phyloP scores from a whole-genome alignment of 2,113 vertebrate species.

The Clupea harengus region DNA sequence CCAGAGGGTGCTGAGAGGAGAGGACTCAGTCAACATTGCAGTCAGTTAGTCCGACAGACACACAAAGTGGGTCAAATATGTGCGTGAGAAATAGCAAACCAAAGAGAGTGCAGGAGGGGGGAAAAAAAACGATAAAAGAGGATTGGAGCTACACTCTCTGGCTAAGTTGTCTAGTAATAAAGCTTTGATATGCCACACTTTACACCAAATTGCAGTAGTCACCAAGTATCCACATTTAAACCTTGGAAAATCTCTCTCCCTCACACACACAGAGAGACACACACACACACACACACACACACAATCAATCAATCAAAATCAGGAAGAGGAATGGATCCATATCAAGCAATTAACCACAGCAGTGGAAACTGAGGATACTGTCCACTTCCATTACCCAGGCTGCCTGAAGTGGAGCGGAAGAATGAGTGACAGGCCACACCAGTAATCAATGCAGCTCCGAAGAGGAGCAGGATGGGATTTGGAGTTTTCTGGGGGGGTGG shows the following conservation, averaged over 20 bases:
- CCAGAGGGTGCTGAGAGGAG: conserved; percentile 61
- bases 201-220: not conserved
- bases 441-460: not conserved
- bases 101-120: conserved; percentile 41
- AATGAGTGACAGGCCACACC: not conserved
- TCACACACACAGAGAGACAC: too few relatives aligned
- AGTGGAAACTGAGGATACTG: not conserved
- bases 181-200: not conserved
- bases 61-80: conserved; percentile 68
- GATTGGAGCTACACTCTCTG: not conserved
- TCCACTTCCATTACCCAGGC: conserved; percentile 7
- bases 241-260: not conserved
- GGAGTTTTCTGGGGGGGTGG: not conserved
- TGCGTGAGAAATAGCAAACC: not conserved
- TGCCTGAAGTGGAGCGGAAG: conserved; percentile 27
- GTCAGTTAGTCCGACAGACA: conserved; percentile 47
- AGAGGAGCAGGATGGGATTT: not conserved
- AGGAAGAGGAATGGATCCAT: not conserved
- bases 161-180: not conserved
- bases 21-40: conserved; percentile 52
- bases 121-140: conserved; percentile 14
- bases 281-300: not conserved
- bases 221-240: not conserved
- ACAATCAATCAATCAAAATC: not conserved
- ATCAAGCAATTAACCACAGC: not conserved